Base-by-base conservation (phyloP, 2,888 invertebrate species). In the Oscheius sp. region DNA sequence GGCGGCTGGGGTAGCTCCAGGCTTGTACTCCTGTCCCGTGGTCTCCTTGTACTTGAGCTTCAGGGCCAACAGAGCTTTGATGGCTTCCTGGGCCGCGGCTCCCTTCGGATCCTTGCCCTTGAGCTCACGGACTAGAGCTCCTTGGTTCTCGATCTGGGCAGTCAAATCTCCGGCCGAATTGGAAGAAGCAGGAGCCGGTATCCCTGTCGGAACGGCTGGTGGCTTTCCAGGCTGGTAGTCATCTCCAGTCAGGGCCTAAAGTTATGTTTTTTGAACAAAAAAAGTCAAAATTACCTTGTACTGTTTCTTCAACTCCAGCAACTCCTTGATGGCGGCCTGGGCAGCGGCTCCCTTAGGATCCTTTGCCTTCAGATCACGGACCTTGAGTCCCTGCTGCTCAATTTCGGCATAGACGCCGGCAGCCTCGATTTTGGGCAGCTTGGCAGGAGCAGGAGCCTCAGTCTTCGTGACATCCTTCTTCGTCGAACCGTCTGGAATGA, bases 401-500 rank as follows among this genome's bases (percentile, higher is more conserved):
- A 91, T 90, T 10, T 58, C 42, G 42, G 42, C 42, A 7, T 42
- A 42, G 42, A 42, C 7, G 3, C 42, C n/a, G 73, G 72, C 42
- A 42, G 42, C 42, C 42, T 42, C 42, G 7, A 42, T 42, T 42
- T 42, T 21, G 21, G 60, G 33, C n/a, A 33, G 11, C 10, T 79
- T 76, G 10, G 79, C 73, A 13, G 57, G 77, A 47, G 75, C 91
- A 89, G 90, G 90, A 2, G 87, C 81, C 68, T 90, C 89, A 79
- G 90, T 91, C 76, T 91, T 89, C 0, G 90, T 79, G 87, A 21
- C 93, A 93, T 33, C 93, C 84, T 70, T 92, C 90, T 13, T 95
- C 91, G 2, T 42, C 7, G 42, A 42, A 13, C 98, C 99, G 91
- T 99, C 99, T 0, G 99, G 99, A 85, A 99, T 94, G 86, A 94